Evolutionary conservation across 2,113 vertebrate genomes (phyloP).

Genomic region (Amphiprion percula): DNA sequence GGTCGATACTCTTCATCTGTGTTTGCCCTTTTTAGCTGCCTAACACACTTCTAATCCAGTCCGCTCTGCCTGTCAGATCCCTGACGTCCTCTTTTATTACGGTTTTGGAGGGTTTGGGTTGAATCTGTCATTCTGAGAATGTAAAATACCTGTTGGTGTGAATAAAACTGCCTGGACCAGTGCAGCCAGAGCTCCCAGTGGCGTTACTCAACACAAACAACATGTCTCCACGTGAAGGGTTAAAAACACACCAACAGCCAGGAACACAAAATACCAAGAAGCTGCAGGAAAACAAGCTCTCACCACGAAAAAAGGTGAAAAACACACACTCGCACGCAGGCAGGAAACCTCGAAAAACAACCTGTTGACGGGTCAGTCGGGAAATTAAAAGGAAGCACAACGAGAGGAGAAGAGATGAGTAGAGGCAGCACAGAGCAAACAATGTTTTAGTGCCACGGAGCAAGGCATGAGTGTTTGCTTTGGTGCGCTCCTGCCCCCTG

Average conservation of each 20-base stretch:
- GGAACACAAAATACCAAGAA: slow-evolving; percentile 78
- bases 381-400: slow-evolving; percentile 71
- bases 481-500: slow-evolving; percentile 74
- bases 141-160: no score
- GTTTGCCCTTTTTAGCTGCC: no score
- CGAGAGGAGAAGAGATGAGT: slow-evolving; percentile 68
- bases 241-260: slow-evolving; percentile 78
- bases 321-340: slow-evolving; percentile 25
- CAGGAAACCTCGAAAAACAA: slow-evolving; percentile 47
- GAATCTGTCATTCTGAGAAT: no score
- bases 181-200: slow-evolving; percentile 61
- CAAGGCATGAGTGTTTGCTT: slow-evolving; percentile 73
- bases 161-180: no score
- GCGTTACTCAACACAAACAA: slow-evolving; percentile 55
- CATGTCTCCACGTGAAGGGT: slow-evolving; percentile 46
- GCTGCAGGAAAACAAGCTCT: slow-evolving; percentile 68
- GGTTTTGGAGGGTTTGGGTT: no score
- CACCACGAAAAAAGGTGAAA: slow-evolving; percentile 50
- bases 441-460: slow-evolving; percentile 75
- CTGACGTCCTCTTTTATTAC: no score
- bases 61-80: no score
- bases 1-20: no score
- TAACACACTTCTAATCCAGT: no score
- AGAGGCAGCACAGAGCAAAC: slow-evolving; percentile 73
- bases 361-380: slow-evolving; percentile 61